Conservation (phyloP, 1,140 invertebrate species). For the Leptopilina clavipes region DNA sequence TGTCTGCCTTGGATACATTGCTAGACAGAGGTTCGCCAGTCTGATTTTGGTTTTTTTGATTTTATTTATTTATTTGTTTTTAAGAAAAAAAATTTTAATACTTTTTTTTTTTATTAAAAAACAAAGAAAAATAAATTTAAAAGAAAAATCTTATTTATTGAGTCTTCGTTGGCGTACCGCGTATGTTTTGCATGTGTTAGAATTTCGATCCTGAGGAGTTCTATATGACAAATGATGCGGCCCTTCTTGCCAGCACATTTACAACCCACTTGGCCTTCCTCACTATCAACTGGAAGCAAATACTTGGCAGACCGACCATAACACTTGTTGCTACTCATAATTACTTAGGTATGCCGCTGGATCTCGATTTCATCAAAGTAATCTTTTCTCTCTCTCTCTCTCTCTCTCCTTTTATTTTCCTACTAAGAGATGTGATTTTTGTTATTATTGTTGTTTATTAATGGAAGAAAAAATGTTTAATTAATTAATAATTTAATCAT, state of each 20-base stretch:
- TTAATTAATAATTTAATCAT: too few species aligned
- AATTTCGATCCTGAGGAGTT: conserved; percentile 95
- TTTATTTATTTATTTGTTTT: not conserved
- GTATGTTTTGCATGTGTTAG: conserved; percentile 78
- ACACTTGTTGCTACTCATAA: conserved; percentile 87
- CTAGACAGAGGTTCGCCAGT: conserved; percentile 1
- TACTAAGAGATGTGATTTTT: not conserved
- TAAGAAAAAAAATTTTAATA: not conserved
- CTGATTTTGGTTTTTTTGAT: not conserved
- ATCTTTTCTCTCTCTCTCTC: too few species aligned
- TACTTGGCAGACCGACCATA: conserved; percentile 92
- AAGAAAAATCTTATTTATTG: conserved; percentile 50
- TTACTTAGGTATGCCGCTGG: conserved; percentile 81
- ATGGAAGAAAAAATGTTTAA: too few species aligned
- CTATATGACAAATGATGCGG: conserved; percentile 93
- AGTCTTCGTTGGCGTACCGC: conserved; percentile 66
- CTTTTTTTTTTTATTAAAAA: not conserved
- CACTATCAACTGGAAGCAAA: conserved; percentile 94
- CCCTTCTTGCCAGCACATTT: conserved; percentile 90
- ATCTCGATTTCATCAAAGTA: conserved; percentile 29
- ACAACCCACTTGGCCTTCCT: conserved; percentile 92
- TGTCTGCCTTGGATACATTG: conserved; percentile 6
- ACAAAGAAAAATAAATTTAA: conserved; percentile 37
- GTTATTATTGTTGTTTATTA: too few species aligned
- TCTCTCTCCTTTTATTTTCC: too few species aligned